phyloP scores from a whole-genome alignment of 2,888 invertebrate species.

The Campoplex capitator region DNA sequence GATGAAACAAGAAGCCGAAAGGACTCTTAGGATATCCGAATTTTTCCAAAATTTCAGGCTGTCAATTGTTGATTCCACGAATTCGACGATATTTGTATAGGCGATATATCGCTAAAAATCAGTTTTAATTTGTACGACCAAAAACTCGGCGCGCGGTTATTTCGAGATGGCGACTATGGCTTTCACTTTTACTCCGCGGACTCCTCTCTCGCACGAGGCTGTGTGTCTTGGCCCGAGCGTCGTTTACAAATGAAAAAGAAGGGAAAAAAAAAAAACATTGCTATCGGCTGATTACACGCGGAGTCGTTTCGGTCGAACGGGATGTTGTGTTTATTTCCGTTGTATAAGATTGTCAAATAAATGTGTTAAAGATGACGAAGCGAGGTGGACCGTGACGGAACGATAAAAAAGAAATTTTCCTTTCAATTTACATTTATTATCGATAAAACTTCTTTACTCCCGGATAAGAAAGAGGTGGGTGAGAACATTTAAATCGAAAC shows the following conservation, averaged over 20 bases:
- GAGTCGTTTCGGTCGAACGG: not conserved
- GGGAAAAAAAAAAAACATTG: slow-evolving; percentile 32
- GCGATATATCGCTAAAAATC: slow-evolving; percentile 52
- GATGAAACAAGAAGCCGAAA: too few relatives aligned
- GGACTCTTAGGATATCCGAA: too few relatives aligned
- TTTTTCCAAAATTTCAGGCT: too few relatives aligned
- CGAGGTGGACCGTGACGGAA: not conserved
- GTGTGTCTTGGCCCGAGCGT: slow-evolving; percentile 14
- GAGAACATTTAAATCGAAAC: too few relatives aligned
- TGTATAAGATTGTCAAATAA: not conserved
- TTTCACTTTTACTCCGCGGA: slow-evolving; percentile 61
- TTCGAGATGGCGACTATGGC: slow-evolving; percentile 40
- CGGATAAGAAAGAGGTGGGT: not conserved
- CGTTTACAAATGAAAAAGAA: not conserved
- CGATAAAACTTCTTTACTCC: not conserved
- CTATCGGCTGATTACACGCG: slow-evolving; percentile 20
- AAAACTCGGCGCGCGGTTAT: slow-evolving; percentile 43
- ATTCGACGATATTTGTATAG: not conserved
- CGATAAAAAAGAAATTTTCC: not conserved
- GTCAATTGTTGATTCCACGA: too few relatives aligned
- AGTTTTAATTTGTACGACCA: slow-evolving; percentile 51
- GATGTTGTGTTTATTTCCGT: not conserved
- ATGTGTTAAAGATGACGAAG: too few relatives aligned
- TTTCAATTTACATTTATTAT: not conserved
- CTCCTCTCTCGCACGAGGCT: slow-evolving; percentile 39